These are phyloP conservation scores for Intellagama lesueurii DNA, from an alignment of 2,797 vertebrate genomes.

Conservation along the genomic window DNA sequence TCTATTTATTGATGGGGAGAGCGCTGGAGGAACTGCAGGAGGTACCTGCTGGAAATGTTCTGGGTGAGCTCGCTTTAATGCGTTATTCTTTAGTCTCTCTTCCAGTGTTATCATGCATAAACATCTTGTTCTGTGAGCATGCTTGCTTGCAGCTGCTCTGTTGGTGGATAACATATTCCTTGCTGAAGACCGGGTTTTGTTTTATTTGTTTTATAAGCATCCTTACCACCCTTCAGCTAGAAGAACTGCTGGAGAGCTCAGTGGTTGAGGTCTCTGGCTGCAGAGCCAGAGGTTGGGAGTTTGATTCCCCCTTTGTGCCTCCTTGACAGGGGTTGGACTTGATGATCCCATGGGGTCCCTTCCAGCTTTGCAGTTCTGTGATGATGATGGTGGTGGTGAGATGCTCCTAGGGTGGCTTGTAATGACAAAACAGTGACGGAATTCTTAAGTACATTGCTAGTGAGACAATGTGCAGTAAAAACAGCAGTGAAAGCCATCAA, in stretches of 20 bases:
- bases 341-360: no score
- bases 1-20: constrained; percentile 95
- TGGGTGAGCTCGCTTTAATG: constrained; percentile 76
- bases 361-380: no score
- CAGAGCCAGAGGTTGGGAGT: no score
- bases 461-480: neutral
- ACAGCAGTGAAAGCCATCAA: neutral
- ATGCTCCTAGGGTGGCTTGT: no score
- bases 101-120: neutral
- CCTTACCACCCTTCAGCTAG: neutral
- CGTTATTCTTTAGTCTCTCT: neutral
- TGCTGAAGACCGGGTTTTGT: neutral
- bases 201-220: no score
- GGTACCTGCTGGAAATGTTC: constrained; percentile 92
- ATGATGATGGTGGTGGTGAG: no score
- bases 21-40: constrained; percentile 92
- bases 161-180: neutral
- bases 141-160: neutral
- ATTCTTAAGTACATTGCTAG: neutral
- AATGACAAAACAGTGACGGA: neutral
- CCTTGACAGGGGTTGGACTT: no score
- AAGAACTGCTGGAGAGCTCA: no score
- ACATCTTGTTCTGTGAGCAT: neutral
- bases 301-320: no score
- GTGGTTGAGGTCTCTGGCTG: no score